phyloP scores from a whole-genome alignment of 2,797 vertebrate genomes.

The Sebastes trivittatus region DNA sequence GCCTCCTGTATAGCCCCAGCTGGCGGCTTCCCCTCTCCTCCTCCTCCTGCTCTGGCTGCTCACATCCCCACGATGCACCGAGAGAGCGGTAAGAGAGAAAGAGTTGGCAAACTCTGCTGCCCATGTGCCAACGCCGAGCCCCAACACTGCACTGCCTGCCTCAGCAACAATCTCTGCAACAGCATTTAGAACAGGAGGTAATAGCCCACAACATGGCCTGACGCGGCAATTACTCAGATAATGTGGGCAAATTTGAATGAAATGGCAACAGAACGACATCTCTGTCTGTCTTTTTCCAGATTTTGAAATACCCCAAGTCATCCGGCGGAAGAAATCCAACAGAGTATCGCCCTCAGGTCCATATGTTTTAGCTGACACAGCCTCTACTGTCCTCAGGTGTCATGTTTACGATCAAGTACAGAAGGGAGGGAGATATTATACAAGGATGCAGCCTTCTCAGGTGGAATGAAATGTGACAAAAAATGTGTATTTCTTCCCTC shows the following conservation, averaged over 20 bases:
- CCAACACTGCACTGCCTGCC: constrained; percentile 55
- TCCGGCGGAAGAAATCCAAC: background rate
- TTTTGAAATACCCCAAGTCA: constrained; percentile 35
- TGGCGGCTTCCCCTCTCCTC: constrained; percentile 29
- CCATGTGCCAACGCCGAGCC: constrained; percentile 43
- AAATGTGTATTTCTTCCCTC: background rate
- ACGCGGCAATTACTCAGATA: constrained; percentile 67
- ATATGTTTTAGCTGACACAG: constrained; percentile 52
- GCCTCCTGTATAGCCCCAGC: constrained; percentile 60
- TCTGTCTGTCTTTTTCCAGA: constrained; percentile 29
- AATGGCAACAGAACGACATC: constrained; percentile 37
- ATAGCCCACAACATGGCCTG: constrained; percentile 70
- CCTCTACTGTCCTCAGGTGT: constrained; percentile 38
- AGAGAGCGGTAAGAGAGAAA: constrained; percentile 31
- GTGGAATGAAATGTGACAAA: constrained; percentile 37
- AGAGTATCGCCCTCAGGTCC: constrained; percentile 15
- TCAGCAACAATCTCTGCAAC: constrained; percentile 70
- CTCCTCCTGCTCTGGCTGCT: constrained; percentile 15
- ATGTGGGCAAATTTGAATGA: constrained; percentile 58
- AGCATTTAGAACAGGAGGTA: constrained; percentile 68
- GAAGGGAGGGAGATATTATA: constrained; percentile 28
- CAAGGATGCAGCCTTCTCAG: constrained; percentile 26
- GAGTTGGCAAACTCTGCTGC: constrained; percentile 52
- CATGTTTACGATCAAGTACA: constrained; percentile 46
- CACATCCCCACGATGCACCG: constrained; percentile 20